Percentiles rank a stretch among this genome's conserved stretches.
Conservation (phyloP, 2,888 invertebrate genomes). For the Agriopis aurantiaria region DNA sequence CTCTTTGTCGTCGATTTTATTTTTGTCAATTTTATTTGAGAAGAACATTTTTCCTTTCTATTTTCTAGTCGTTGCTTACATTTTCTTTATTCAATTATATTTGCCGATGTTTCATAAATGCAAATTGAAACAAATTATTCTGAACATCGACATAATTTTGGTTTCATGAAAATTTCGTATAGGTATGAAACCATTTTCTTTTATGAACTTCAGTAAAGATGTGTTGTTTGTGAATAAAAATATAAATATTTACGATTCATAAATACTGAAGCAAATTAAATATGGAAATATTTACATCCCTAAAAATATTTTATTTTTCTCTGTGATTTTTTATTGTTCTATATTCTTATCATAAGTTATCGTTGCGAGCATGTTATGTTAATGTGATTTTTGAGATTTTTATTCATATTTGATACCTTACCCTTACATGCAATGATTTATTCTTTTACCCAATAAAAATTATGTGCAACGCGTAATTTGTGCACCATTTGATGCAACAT, state of each 20-base stretch:
- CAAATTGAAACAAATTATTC: conserved; percentile 7
- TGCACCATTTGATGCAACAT: no score
- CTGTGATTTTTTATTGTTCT: not conserved
- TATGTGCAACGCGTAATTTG: no score
- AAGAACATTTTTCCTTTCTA: conserved; percentile 27
- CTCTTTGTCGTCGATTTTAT: no score
- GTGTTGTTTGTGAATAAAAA: conserved; percentile 11
- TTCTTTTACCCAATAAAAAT: no score
- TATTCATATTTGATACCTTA: no score
- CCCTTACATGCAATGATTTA: no score
- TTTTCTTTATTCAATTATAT: not conserved
- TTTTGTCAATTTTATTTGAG: conserved; percentile 31
- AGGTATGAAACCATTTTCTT: conserved; percentile 7
- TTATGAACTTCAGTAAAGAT: conserved; percentile 1
- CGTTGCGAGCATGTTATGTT: no score
- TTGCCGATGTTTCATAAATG: conserved; percentile 5
- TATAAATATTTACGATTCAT: conserved; percentile 11
- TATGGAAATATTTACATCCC: conserved; percentile 1
- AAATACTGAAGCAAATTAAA: conserved; percentile 3
- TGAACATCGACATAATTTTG: not conserved
- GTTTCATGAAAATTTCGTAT: not conserved
- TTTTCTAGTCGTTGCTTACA: not conserved
- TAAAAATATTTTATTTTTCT: not conserved
- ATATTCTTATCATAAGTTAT: not conserved
- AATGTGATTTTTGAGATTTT: no score